Base-by-base conservation (phyloP, 1,140 invertebrate genomes). In the Drosophila miranda region DNA sequence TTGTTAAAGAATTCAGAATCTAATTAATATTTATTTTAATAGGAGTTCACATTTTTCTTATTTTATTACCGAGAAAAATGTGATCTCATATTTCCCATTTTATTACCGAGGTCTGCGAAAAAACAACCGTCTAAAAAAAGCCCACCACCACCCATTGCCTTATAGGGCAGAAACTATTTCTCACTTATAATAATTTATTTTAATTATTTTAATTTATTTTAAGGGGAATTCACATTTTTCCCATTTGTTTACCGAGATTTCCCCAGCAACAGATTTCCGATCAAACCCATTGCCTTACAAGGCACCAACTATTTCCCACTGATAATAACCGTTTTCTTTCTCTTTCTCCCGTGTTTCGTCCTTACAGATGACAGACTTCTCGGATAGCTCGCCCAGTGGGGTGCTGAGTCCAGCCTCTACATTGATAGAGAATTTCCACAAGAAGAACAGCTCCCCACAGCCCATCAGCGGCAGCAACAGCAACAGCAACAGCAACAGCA, bases 361-460 rank as follows among this genome's bases (percentile, higher is more conserved):
- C 6, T 8, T n/a, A 6, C 71, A 91, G 90, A 91, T 91, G 90
- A 89, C 90, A 81, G 90, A 91, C 81, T 91, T 91, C 61, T 87
- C 90, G 78, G 89, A 91, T 76, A 88, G 86, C 70, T 80, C 89
- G 66, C 87, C 77, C 56, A 89, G 66, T 64, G 77, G 78, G 49
- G 83, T 86, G 57, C 50, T 89, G 67, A 91, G 87, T 78, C 89
- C 90, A 50, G 87, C 90, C 13, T 60, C 78, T 11, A 75, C 90
- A 53, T 61, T 91, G 41, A 89, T 91, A 61, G 90, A 91, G 81
- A 91, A 88, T 79, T 90, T 91, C 62, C 89, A 91, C 59, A 90
- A 91, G 67, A 91, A 91, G 68, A 90, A 77, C 56, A 64, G 73
- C 30, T 71, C 63, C 42, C 62, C 53, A 23, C 60, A 53, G 38